Percentiles rank a stretch among this genome's conserved stretches.
phyloP scores from a whole-genome alignment of 2,888 invertebrate species.

The Elegia similella region DNA sequence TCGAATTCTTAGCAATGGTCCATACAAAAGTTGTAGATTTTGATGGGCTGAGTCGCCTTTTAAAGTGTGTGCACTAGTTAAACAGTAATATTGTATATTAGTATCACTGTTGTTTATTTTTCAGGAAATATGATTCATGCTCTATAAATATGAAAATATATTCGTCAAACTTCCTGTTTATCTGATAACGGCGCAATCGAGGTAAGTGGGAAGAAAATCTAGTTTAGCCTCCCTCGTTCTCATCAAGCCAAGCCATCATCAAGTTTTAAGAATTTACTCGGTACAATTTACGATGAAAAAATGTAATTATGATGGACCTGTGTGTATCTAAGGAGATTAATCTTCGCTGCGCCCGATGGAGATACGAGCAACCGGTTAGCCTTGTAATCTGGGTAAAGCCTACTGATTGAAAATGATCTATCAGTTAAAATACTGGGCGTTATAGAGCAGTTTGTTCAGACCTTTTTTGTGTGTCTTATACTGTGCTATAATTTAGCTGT shows the following conservation, averaged over 20 bases:
- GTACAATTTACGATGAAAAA: constrained; percentile 17
- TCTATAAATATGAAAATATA: neutral
- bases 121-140: neutral
- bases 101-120: too few species aligned
- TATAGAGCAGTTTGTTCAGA: neutral
- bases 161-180: neutral
- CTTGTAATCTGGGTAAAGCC: constrained; percentile 10
- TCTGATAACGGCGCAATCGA: constrained; percentile 3
- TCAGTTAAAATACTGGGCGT: neutral
- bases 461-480: too few species aligned
- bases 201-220: constrained; percentile 8
- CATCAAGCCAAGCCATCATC: constrained; percentile 9
- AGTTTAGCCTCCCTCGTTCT: neutral
- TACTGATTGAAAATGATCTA: constrained; percentile 16
- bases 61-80: too few species aligned
- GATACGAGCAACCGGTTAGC: constrained; percentile 14
- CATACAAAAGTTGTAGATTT: too few species aligned
- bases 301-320: constrained; percentile 16
- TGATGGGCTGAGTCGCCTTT: too few species aligned
- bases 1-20: too few species aligned
- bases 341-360: constrained; percentile 8
- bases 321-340: constrained; percentile 19
- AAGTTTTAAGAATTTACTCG: constrained; percentile 16
- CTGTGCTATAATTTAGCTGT: too few species aligned
- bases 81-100: too few species aligned